Percentiles rank a stretch among this genome's conserved stretches.
Evolutionary conservation across 2,797 vertebrate species (phyloP).

Genomic region (Neoniphon sammara): DNA sequence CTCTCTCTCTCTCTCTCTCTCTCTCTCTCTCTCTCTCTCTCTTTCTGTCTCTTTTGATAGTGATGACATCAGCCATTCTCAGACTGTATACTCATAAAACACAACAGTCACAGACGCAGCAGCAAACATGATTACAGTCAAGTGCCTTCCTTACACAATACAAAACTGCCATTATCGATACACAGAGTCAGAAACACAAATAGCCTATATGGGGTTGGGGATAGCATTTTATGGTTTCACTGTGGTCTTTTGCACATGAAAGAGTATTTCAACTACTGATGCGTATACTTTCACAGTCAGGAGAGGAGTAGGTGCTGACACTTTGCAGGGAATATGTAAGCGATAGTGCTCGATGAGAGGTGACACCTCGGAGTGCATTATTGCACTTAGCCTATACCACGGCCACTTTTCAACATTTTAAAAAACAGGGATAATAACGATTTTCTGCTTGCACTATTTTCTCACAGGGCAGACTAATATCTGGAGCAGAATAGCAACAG

Average conservation of each 20-base stretch:
- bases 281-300: constrained; percentile 38
- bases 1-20: not conserved
- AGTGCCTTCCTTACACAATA: not conserved
- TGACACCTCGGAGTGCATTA: too few relatives aligned
- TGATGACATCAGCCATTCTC: constrained; percentile 22
- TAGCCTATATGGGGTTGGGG: not conserved
- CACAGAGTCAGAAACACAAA: constrained; percentile 9
- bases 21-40: not conserved
- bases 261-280: constrained; percentile 17
- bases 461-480: too few relatives aligned
- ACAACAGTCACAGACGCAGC: constrained; percentile 18
- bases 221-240: constrained; percentile 1
- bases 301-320: constrained; percentile 39
- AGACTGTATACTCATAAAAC: constrained; percentile 14
- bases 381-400: too few relatives aligned
- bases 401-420: too few relatives aligned
- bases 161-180: constrained; percentile 5
- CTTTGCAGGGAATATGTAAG: constrained; percentile 29
- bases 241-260: constrained; percentile 28
- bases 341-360: too few relatives aligned
- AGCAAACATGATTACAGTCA: not conserved
- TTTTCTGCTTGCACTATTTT: too few relatives aligned
- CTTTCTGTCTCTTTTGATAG: constrained; percentile 23
- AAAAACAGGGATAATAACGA: too few relatives aligned
- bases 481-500: too few relatives aligned